Base-by-base conservation (phyloP, 2,888 invertebrate species). In the Scotopteryx bipunctaria region DNA sequence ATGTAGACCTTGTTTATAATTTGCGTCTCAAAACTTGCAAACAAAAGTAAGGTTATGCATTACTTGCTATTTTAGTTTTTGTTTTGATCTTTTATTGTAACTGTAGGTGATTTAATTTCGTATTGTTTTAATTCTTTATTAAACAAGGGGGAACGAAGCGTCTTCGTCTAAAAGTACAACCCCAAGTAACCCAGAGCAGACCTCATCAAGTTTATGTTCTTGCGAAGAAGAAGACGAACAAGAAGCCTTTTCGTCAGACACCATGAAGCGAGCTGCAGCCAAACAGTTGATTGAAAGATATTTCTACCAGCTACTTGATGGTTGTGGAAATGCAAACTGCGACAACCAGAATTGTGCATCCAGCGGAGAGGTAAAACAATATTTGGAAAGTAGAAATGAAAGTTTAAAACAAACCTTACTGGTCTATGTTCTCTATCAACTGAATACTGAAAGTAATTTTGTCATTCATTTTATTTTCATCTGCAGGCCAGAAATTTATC, bases 291-390 rank as follows among this genome's bases (percentile, higher is more conserved):
- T 98, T 62, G 97, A 97, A 84, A 93, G 96, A 72, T 98, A 98
- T 85, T 98, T 98, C 83, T 97, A 96, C 86, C 97, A 98, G 87
- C 90, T 98, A 61, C 94, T 95, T 31, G 96, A 97, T 80, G 98
- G 98, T 65, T 98, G 98, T 86, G 98, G 98, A 15, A 96, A 97
- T 83, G 91, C 93, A n/a, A 92, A 92, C 69, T 98, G 98, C 84
- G 93, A 93, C 71, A 98, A 98, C 87, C 93, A 93, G 73, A 93
- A 94, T 79, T 98, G 98, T 91, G 97, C 97, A 63, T 98, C 98
- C 11, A 97, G 96, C 84, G 96, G 96, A 69, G 93, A 95, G 90
- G 96, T 97, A 86, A 1, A 9, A 11, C 27, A 8, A 5, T 2
- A 8, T n/a, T n/a, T n/a, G n/a, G n/a, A n/a, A n/a, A n/a, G n/a